Evolutionary conservation across 2,888 invertebrate species (phyloP).

Genomic region (Spilarctia lutea): DNA sequence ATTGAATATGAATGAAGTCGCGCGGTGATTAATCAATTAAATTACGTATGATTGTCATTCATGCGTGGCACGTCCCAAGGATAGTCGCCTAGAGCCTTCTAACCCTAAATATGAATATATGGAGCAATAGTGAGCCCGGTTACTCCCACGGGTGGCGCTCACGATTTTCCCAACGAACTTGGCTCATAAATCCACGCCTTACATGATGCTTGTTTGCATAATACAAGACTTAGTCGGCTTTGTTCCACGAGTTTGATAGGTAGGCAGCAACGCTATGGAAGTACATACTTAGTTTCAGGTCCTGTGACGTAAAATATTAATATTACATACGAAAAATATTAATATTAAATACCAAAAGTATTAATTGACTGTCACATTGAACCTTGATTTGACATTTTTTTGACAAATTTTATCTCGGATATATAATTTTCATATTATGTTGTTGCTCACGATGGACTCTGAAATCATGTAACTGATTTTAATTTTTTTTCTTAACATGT

Average conservation of each 20-base stretch:
- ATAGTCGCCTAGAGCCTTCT: conserved; percentile 45
- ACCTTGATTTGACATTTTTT: too few relatives aligned
- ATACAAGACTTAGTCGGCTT: conserved; percentile 84
- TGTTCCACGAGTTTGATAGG: conserved; percentile 81
- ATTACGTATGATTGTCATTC: conserved; percentile 63
- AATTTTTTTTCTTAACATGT: too few relatives aligned
- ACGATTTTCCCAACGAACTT: conserved; percentile 82
- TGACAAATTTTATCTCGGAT: too few relatives aligned
- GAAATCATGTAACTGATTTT: too few relatives aligned
- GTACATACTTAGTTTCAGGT: conserved; percentile 52
- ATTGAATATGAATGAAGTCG: conserved; percentile 34
- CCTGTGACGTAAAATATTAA: conserved; percentile 31
- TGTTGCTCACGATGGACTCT: too few relatives aligned
- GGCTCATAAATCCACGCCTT: conserved; percentile 85
- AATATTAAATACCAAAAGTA: conserved; percentile 16
- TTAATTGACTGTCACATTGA: conserved; percentile 8
- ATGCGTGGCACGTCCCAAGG: conserved; percentile 52
- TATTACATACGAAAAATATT: conserved; percentile 12
- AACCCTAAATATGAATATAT: conserved; percentile 82
- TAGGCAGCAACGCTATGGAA: conserved; percentile 62
- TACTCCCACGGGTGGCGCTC: conserved; percentile 70
- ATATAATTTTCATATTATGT: too few relatives aligned
- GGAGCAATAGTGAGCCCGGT: conserved; percentile 71
- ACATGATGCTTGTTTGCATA: conserved; percentile 86
- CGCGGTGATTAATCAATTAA: conserved; percentile 52